Percentiles rank a stretch among this genome's conserved stretches.
Evolutionary conservation across 2,797 vertebrate species (phyloP).

Genomic region (Anabacerthia variegaticeps): DNA sequence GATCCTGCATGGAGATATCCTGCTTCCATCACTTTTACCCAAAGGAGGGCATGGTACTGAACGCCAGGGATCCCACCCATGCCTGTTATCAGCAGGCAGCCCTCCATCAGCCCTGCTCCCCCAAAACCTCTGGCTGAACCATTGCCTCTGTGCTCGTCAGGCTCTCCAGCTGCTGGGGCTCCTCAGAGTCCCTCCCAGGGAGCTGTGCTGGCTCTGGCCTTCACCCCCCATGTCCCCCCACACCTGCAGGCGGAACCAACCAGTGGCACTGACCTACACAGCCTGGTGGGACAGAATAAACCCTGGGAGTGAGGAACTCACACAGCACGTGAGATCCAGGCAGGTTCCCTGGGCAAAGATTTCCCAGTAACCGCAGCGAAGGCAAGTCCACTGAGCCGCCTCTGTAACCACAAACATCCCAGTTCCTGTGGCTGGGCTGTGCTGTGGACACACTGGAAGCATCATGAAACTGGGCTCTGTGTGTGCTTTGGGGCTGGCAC

Average conservation of each 20-base stretch:
- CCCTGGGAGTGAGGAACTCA: constrained; percentile 59
- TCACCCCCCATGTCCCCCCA: not conserved
- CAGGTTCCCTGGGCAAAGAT: constrained; percentile 16
- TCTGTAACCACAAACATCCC: constrained; percentile 14
- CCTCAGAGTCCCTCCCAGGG: rapidly evolving
- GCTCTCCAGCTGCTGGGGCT: not conserved
- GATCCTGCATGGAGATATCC: not conserved
- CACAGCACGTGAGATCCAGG: not conserved
- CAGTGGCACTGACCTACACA: not conserved
- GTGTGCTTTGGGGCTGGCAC: not conserved
- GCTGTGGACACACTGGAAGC: not conserved
- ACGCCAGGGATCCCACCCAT: not conserved
- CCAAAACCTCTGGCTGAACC: not conserved
- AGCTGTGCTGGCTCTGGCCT: not conserved
- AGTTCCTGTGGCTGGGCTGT: not conserved
- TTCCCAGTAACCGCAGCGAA: not conserved
- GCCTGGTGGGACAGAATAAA: constrained; percentile 45
- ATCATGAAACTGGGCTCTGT: not conserved
- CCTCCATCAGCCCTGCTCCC: not conserved
- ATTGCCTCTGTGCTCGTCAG: rapidly evolving
- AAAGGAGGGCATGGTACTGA: not conserved
- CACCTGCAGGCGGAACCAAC: not conserved
- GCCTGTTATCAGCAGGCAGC: not conserved
- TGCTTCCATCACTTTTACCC: not conserved
- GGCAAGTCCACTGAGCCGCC: constrained; percentile 5